These are phyloP conservation scores for Leptestheria dahalacensis DNA, from an alignment of 1,140 invertebrate species.

Conservation along the genomic window DNA sequence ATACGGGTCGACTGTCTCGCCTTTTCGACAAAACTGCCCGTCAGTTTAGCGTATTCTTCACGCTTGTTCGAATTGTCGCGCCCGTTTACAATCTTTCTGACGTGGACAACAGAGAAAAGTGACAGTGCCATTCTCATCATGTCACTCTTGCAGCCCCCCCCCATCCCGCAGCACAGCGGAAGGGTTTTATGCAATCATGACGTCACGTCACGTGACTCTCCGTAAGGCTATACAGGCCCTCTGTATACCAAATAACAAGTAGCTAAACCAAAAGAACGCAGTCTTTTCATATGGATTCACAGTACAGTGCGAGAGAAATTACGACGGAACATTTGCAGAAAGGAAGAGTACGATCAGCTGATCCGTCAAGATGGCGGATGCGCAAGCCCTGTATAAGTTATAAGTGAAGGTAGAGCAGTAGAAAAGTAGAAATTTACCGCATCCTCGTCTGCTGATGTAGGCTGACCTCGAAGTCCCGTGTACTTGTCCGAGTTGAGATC, in stretches of 20 bases:
- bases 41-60: not conserved
- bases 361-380: too few relatives aligned
- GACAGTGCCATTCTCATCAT: not conserved
- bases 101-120: not conserved
- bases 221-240: too few relatives aligned
- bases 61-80: not conserved
- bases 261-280: too few relatives aligned
- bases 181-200: too few relatives aligned
- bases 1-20: not conserved
- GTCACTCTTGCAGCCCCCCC: too few relatives aligned
- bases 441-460: slow-evolving; percentile 5
- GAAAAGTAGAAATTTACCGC: slow-evolving; percentile 4
- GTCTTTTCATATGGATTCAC: too few relatives aligned
- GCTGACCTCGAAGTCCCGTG: not conserved
- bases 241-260: too few relatives aligned
- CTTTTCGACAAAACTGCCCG: not conserved
- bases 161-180: too few relatives aligned
- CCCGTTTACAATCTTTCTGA: not conserved
- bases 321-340: not conserved
- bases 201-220: too few relatives aligned
- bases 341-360: too few relatives aligned
- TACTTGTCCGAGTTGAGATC: slow-evolving; percentile 2
- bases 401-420: not conserved
- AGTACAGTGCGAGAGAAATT: not conserved
- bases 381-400: too few relatives aligned